A percentile compares a stretch with the other conserved stretches of the same genome.
Conservation (phyloP, 2,113 vertebrate species). For the Glaucidium brasilianum region DNA sequence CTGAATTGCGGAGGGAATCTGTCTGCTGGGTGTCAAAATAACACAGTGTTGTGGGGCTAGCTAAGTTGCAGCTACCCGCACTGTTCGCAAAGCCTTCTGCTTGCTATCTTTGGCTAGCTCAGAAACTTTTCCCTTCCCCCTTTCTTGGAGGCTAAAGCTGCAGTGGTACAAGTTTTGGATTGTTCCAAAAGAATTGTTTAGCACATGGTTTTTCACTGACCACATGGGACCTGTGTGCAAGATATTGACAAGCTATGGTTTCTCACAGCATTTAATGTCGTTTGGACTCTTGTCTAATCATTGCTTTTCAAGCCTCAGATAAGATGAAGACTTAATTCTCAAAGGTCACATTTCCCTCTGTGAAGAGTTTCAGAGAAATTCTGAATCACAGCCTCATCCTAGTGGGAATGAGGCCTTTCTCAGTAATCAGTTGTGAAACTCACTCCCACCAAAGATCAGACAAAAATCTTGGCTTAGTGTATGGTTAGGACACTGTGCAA, state of each 20-base stretch:
- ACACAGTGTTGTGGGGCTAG: background rate
- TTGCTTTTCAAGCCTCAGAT: background rate
- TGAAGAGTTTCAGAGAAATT: background rate
- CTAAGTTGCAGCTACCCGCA: background rate
- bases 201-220: background rate
- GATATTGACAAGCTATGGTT: background rate
- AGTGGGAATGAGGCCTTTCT: background rate
- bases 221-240: background rate
- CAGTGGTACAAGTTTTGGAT: background rate
- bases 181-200: background rate
- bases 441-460: background rate
- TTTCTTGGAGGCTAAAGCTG: background rate
- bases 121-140: background rate
- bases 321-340: background rate
- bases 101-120: background rate
- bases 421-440: background rate
- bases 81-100: background rate
- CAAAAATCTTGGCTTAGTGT: background rate
- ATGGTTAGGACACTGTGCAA: background rate
- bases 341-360: background rate
- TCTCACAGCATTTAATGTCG: background rate
- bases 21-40: background rate
- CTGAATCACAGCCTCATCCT: background rate
- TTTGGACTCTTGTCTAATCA: background rate
- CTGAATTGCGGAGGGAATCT: background rate